Base-by-base conservation (phyloP, 2,888 invertebrate genomes). In the Drosophila atroscutellata region DNA sequence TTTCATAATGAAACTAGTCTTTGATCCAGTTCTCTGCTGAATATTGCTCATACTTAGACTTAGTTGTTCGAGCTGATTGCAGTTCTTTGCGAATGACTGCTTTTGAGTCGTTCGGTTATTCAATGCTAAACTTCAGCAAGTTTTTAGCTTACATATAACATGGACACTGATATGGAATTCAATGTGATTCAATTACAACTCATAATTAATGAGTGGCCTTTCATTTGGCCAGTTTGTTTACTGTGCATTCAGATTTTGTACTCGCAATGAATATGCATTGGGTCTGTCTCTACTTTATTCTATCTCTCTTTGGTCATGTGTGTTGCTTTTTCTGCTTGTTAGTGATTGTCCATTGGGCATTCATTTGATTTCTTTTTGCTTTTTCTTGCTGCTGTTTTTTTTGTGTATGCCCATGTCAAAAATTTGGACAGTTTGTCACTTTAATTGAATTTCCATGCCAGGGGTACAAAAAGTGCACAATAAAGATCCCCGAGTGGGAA, bases 341-440 rank as follows among this genome's bases (percentile, higher is more conserved):
- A 55, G 60, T 76, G 79, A 82, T 87, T 86, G 90, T 85, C 83
- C 86, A 88, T 88, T 90, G 86, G 80, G 88, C 71, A 89, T 86
- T 89, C 84, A 84, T 86, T 79, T 77, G 77, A 77, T 72, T 74
- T 67, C 66, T 45, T 45, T 45, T 45, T 45, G 24, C 45, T 2
- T 20, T 7, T 45, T 45, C 20, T 7, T 45, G 20, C 45, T 45
- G 3, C 13, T 13, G 37, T 18, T 63, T 49, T 18, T 47, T 60
- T 62, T 55, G 37, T 61, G 45, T 62, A 60, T 63, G 73, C 85
- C 88, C 89, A 83, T 90, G 78, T 89, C 91, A 90, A 79, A 90
- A 83, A 73, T 85, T 78, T 77, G 88, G 90, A 88, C 90, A 90
- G 88, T 88, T 88, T 88, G 90, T 90, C 88, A 90, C 86, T 90